Conservation (phyloP, 1,140 invertebrate genomes). For the Pentalonia nigronervosa region DNA sequence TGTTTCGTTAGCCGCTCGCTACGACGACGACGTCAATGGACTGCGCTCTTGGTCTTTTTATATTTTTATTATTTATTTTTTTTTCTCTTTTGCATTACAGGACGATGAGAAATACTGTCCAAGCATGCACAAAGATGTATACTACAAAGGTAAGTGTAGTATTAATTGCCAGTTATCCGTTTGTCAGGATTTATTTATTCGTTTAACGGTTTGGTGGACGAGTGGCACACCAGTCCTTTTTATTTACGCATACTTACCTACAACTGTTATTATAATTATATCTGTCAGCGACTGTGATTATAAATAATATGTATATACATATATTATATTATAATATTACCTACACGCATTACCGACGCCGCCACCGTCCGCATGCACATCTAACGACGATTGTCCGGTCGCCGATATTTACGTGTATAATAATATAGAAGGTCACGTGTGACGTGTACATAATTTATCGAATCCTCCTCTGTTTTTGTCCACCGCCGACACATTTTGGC, state of each 20-base stretch:
- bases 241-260: neutral
- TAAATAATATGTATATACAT: conserved; percentile 9
- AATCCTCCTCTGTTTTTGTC: neutral
- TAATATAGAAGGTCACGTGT: neutral
- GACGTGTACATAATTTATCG: neutral
- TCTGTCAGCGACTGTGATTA: neutral
- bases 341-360: neutral
- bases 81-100: conserved; percentile 64
- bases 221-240: neutral
- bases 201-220: neutral
- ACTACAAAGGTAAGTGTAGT: conserved; percentile 77
- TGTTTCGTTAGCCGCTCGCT: neutral
- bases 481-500: neutral
- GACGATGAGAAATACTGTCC: conserved; percentile 80
- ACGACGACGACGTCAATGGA: neutral
- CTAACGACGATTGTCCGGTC: neutral
- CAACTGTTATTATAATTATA: neutral
- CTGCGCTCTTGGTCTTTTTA: neutral
- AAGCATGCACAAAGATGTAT: conserved; percentile 85
- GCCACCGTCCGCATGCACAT: neutral
- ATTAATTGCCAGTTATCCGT: conserved; percentile 27
- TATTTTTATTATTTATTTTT: too few species aligned
- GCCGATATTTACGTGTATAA: neutral
- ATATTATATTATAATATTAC: neutral
- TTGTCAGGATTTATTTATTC: conserved; percentile 29